Evolutionary conservation across 1,140 invertebrate genomes (phyloP), one percentile per base, ranked within the genome.

Genomic region (Dendrolimus punctatus): DNA sequence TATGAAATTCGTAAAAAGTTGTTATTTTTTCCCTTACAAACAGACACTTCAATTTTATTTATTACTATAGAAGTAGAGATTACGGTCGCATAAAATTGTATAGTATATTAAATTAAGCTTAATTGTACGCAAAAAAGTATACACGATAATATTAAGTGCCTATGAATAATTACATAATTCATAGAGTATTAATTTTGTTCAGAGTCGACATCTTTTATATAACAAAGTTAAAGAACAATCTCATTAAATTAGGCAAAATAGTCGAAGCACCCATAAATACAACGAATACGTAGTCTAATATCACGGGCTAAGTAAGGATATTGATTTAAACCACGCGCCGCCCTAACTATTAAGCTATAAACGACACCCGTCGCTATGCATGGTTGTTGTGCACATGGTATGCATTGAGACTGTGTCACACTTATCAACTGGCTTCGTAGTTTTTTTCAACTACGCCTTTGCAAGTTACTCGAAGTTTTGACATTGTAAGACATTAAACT

Each of bases 261-360:
- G 39, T 37, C 8, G 53, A 37, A 49, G 45, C 46, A 9, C 7
- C 44, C 44, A 9, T 8, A 37, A 46, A 6, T 10, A 10, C 6
- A 45, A 45, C 23, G 4, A 10, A 45, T 45, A 45, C 57, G 44
- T 5, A 49, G 51, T 36, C 49, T 39, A 57, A 60, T 50, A 57
- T 55, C 53, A 37, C 50, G 51, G 46, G 50, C 60, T 63, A 71
- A 71, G 54, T 64, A 55, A 43, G 53, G 58, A 48, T 58, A 65
- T 65, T 56, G 62, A 65, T 65, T 65, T 42, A 46, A 42, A 56
- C 53, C 48, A 51, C 6, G 47, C 46, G 47, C 43, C 49, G 43
- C 10, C 60, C 51, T 49, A 52, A 55, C 51, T 58, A 62, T 54
- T 55, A 58, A 55, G 53, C 51, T 54, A 49, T 61, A 60, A 60